phyloP scores from a whole-genome alignment of 2,888 invertebrate species.

The Catocala sponsa region DNA sequence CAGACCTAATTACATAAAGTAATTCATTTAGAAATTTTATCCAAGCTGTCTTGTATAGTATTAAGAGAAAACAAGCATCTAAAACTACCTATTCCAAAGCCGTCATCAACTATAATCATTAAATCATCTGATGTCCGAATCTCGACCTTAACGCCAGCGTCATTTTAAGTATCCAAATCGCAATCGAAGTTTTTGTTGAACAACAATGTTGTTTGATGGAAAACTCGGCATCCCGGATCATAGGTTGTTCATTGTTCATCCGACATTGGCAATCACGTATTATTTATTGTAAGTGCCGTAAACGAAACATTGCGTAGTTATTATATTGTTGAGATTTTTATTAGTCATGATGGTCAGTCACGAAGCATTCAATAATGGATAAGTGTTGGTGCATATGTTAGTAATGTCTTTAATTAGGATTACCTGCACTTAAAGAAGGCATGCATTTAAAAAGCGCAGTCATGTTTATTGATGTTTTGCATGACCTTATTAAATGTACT shows the following conservation, averaged over 20 bases:
- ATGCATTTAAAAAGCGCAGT: slow-evolving; percentile 13
- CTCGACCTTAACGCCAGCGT: slow-evolving; percentile 11
- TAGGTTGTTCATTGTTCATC: slow-evolving; percentile 54
- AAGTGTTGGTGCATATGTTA: slow-evolving; percentile 19
- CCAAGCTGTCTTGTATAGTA: too few species aligned
- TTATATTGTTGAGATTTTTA: slow-evolving; percentile 39
- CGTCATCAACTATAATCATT: too few species aligned
- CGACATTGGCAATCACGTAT: slow-evolving; percentile 38
- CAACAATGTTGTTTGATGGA: slow-evolving; percentile 36
- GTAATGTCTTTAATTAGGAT: slow-evolving; percentile 30
- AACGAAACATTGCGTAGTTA: slow-evolving; percentile 36
- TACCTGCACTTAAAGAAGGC: slow-evolving; percentile 22
- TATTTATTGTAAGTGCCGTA: slow-evolving; percentile 24
- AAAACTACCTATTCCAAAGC: too few species aligned
- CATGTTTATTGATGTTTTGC: slow-evolving; percentile 1
- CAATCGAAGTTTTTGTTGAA: slow-evolving; percentile 38
- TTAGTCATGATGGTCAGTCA: slow-evolving; percentile 40
- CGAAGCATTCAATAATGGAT: slow-evolving; percentile 25
- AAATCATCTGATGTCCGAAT: too few species aligned
- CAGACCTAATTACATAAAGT: too few species aligned
- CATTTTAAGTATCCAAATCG: slow-evolving; percentile 33
- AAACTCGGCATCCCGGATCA: slow-evolving; percentile 55
- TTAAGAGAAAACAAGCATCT: too few species aligned
- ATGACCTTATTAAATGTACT: slow-evolving; percentile 5
- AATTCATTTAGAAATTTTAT: too few species aligned